Evolutionary conservation across 2,888 invertebrate genomes (phyloP).

Genomic region (Caenorhabditis afra): DNA sequence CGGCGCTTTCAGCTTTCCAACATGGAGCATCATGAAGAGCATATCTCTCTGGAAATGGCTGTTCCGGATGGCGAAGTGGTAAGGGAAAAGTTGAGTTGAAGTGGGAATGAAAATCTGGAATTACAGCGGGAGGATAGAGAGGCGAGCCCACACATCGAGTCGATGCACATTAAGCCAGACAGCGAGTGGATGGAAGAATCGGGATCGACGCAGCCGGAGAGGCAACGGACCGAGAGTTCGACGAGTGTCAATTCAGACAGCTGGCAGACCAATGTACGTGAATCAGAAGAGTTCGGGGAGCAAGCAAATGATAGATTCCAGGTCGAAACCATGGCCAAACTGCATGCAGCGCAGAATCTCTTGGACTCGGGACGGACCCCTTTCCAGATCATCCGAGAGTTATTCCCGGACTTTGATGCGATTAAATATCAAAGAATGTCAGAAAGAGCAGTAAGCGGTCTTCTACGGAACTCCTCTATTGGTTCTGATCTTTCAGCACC

Average conservation of each 20-base stretch:
- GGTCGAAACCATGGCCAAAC: constrained; percentile 36
- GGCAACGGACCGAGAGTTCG: constrained; percentile 25
- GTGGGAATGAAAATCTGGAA: too few species aligned
- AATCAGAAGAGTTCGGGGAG: background rate
- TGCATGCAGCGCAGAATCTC: constrained; percentile 17
- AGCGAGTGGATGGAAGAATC: background rate
- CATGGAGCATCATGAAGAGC: constrained; percentile 20
- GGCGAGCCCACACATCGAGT: constrained; percentile 15
- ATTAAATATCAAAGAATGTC: constrained; percentile 1
- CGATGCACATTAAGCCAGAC: constrained; percentile 16
- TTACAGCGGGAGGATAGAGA: constrained; percentile 7
- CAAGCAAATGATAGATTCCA: constrained; percentile 3
- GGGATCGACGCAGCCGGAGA: constrained; percentile 5
- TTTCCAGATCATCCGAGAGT: constrained; percentile 20
- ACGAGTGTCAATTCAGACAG: constrained; percentile 31
- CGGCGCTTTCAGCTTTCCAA: background rate
- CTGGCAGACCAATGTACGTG: constrained; percentile 47
- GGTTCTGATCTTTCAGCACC: constrained; percentile 33
- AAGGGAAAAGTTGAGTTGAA: background rate
- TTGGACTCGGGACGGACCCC: constrained; percentile 21
- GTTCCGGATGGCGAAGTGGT: constrained; percentile 33
- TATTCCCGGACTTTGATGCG: constrained; percentile 29
- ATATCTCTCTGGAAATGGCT: constrained; percentile 2
- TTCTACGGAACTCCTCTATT: background rate
- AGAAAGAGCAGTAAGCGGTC: constrained; percentile 14